phyloP scores from a whole-genome alignment of 2,113 vertebrate species.

The Ammodramus savannarum region DNA sequence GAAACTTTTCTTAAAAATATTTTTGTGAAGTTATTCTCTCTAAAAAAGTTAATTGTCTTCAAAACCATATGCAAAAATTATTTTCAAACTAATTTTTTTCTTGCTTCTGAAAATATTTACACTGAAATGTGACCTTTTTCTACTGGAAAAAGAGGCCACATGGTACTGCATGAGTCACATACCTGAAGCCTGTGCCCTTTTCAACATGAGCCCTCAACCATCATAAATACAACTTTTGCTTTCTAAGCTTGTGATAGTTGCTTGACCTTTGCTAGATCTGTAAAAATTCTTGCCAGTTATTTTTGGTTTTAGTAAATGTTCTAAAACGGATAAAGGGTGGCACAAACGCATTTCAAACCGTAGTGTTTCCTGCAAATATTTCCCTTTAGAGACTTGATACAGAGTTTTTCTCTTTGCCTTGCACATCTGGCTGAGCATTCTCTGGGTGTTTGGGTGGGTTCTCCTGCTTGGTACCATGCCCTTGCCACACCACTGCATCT shows the following conservation, averaged over 20 bases:
- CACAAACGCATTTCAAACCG: neutral
- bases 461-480: neutral
- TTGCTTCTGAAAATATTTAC: neutral
- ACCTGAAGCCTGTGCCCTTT: slow-evolving; percentile 26
- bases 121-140: neutral
- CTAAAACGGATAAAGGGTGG: neutral
- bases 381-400: neutral
- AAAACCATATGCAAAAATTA: neutral
- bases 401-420: neutral
- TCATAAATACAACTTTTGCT: neutral
- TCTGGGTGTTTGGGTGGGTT: fast-evolving
- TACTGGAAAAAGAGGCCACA: neutral
- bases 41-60: neutral
- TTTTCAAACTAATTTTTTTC: neutral
- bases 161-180: neutral
- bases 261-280: neutral
- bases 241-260: neutral
- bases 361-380: neutral
- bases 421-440: neutral
- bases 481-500: neutral
- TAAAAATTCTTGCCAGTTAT: neutral
- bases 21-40: neutral
- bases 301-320: neutral
- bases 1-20: neutral
- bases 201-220: neutral